These are phyloP conservation scores for Drosophila guanche DNA, from an alignment of 1,140 invertebrate species.

Conservation along the genomic window DNA sequence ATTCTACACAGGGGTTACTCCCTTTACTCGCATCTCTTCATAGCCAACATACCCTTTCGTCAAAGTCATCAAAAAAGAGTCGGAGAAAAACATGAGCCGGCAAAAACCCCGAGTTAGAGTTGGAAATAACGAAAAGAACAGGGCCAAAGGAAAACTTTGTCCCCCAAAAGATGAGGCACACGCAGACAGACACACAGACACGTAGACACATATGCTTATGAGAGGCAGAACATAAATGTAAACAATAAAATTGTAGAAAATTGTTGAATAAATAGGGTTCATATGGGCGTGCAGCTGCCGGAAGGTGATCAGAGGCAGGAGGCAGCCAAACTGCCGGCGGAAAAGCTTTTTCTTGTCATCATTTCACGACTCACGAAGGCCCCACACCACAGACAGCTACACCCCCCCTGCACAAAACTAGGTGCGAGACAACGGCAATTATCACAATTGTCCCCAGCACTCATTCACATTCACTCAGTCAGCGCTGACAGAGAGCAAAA, in stretches of 20 bases:
- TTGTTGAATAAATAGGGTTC: conserved; percentile 65
- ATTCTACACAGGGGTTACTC: too few relatives aligned
- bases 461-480: conserved; percentile 62
- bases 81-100: conserved; percentile 13
- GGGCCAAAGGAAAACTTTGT: conserved; percentile 63
- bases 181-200: conserved; percentile 13
- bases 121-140: conserved; percentile 41
- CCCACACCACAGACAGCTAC: conserved; percentile 3
- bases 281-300: background rate
- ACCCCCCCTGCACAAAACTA: conserved; percentile 30
- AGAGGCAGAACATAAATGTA: conserved; percentile 73
- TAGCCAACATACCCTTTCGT: too few relatives aligned
- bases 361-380: conserved; percentile 62
- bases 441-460: conserved; percentile 75
- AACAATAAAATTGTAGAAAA: conserved; percentile 80
- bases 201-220: conserved; percentile 16
- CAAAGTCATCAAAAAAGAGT: background rate
- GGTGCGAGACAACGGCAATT: conserved; percentile 81
- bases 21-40: too few relatives aligned
- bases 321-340: conserved; percentile 67
- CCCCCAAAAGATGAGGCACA: conserved; percentile 47
- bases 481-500: conserved; percentile 17
- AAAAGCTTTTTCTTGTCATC: conserved; percentile 81
- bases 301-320: conserved; percentile 23
- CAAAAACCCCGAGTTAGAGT: conserved; percentile 28